Percentiles rank a stretch among this genome's conserved stretches.
These are phyloP conservation scores for Dysmachus trigonus DNA, from an alignment of 2,888 invertebrate genomes.

Conservation along the genomic window DNA sequence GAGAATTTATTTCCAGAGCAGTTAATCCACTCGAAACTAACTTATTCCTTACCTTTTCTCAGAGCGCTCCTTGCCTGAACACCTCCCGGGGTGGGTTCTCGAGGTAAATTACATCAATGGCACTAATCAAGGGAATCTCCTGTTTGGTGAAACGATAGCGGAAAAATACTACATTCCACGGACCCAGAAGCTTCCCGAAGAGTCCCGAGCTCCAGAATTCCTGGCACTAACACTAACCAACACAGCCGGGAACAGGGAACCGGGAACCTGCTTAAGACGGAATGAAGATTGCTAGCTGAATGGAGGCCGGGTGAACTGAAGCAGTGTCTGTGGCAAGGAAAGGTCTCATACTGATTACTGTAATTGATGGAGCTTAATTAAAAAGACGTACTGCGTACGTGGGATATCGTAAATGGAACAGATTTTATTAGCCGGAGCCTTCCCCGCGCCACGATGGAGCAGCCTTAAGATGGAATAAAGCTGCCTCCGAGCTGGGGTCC, in stretches of 20 bases:
- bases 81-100: conserved; percentile 4
- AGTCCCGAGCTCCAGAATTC: not conserved
- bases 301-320: not conserved
- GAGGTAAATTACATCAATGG: conserved; percentile 42
- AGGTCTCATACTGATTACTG: conserved; percentile 46
- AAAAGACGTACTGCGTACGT: conserved; percentile 51
- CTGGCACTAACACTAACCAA: not conserved
- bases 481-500: conserved; percentile 8
- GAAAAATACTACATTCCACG: conserved; percentile 34
- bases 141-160: conserved; percentile 30
- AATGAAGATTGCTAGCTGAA: not conserved
- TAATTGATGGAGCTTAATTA: conserved; percentile 51
- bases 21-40: conserved; percentile 12
- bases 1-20: conserved; percentile 15
- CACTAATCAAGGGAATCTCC: conserved; percentile 41
- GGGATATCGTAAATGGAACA: conserved; percentile 51
- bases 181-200: not conserved
- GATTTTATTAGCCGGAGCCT: conserved; percentile 49
- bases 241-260: not conserved
- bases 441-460: not conserved
- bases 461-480: not conserved
- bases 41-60: not conserved
- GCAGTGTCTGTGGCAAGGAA: conserved; percentile 20
- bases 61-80: not conserved
- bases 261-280: not conserved